A percentile compares a stretch with the other conserved stretches of the same genome.
Evolutionary conservation across 30 jellyfish, hydroid and myxozoan genomes (phyloP).

Genomic region (Chironex yamaguchii): DNA sequence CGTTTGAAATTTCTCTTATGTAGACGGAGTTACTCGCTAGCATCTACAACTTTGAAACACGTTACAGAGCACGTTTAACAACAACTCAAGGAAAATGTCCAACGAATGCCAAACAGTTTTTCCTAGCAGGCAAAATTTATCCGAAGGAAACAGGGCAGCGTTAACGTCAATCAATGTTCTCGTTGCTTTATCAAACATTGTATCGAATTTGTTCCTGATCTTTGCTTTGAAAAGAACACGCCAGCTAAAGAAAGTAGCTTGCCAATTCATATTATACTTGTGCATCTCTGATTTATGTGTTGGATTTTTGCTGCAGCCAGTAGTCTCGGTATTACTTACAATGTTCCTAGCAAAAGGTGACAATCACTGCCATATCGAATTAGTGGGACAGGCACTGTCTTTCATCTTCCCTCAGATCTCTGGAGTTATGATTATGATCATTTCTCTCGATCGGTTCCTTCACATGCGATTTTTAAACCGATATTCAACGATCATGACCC

Average conservation of each 20-base stretch:
- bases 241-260: neutral
- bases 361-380: conserved; percentile 7
- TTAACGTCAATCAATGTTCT: conserved; percentile 19
- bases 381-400: neutral
- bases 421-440: conserved; percentile 3
- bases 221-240: neutral
- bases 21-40: too few relatives aligned
- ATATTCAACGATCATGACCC: conserved; percentile 32
- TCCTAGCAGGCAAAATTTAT: conserved; percentile 47
- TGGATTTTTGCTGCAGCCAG: neutral
- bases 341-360: neutral
- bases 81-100: neutral
- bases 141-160: conserved; percentile 31
- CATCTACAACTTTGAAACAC: too few relatives aligned
- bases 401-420: conserved; percentile 37
- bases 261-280: neutral
- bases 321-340: neutral
- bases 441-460: conserved; percentile 47
- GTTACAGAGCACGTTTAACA: neutral
- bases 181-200: conserved; percentile 26
- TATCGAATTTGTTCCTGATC: neutral
- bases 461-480: conserved; percentile 32
- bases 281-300: neutral
- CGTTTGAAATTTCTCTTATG: too few relatives aligned
- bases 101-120: conserved; percentile 56